Base-by-base conservation (phyloP, 2,797 vertebrate species). In the Chiroxiphia lanceolata region DNA sequence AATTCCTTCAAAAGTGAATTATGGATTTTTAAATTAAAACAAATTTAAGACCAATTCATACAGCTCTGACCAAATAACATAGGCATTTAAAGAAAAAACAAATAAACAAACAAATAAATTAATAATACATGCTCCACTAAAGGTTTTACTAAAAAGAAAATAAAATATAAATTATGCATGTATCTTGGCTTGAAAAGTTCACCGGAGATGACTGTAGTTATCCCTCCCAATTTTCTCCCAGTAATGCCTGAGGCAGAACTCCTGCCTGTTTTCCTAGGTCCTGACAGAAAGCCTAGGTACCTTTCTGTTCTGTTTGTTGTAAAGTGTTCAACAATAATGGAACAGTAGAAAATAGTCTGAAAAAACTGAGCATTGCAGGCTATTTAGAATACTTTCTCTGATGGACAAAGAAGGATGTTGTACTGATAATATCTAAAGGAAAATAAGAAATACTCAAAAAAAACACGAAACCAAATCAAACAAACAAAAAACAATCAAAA, bases 111-210 rank as follows among this genome's bases (percentile, higher is more conserved):
- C 6, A 68, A 54, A 57, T 33, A 87, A 87, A 80, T 21, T 80
- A 67, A 48, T 67, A 47, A 64, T 44, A 29, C 3, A 8, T 16
- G 1, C 50, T 87, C n/a, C 53, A 75, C 26, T 70, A 59, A 81
- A 91, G 21, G 17, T 44, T 75, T 56, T 70, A 16, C 51, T 85
- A 36, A 53, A 90, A 64, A 68, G 60, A 45, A 72, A 67, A 87
- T 42, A 48, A 51, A 60, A 5, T 33, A 76, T 96, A 70, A 96
- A 97, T 97, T 94, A 96, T 94, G 84, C 64, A 96, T 95, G 47
- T 36, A 26, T 70, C 5, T 40, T 78, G 67, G 18, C 45, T 96
- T 87, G 15, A 61, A 84, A 72, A 50, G 57, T 80, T 97, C 89
- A 90, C 71, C 31, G 47, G 47, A 56, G 48, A 63, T 67, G 38